A percentile compares a stretch with the other conserved stretches of the same genome.
These are phyloP conservation scores for Amiota communis DNA, from an alignment of 2,888 invertebrate species.

Conservation along the genomic window DNA sequence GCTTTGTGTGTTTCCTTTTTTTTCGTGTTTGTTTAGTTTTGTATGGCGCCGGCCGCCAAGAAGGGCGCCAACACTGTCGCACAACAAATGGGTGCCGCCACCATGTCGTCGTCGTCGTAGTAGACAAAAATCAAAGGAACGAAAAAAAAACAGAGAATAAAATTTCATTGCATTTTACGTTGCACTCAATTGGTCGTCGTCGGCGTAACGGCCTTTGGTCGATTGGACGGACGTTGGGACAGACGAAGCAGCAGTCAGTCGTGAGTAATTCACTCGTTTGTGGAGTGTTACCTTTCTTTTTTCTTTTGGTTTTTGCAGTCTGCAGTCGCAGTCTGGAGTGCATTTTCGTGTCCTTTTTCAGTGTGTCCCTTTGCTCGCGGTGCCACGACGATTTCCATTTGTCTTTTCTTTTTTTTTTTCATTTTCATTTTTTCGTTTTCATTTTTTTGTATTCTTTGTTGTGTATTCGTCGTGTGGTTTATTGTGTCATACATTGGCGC, in stretches of 20 bases:
- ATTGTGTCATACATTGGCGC: constrained; percentile 28
- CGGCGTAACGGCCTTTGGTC: constrained; percentile 16
- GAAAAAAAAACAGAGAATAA: not conserved
- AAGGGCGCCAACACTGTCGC: constrained; percentile 30
- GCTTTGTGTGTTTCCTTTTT: constrained; percentile 35
- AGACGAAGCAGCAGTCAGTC: not conserved
- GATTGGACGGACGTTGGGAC: not conserved
- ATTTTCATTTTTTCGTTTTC: constrained; percentile 3
- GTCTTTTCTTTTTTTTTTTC: constrained; percentile 1
- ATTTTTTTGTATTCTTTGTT: constrained; percentile 15
- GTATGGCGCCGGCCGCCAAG: constrained; percentile 49
- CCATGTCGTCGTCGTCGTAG: not conserved
- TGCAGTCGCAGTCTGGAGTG: constrained; percentile 21
- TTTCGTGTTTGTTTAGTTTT: constrained; percentile 19
- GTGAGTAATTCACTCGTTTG: not conserved
- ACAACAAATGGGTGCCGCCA: not conserved
- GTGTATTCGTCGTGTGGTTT: constrained; percentile 18
- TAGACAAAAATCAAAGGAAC: not conserved
- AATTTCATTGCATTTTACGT: constrained; percentile 39
- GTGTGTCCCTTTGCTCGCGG: not conserved
- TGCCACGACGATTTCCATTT: constrained; percentile 1
- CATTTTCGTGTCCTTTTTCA: constrained; percentile 29
- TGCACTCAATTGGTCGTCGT: constrained; percentile 18
- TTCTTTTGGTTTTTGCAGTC: not conserved
- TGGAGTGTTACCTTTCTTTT: constrained; percentile 1